Percentiles rank a stretch among this genome's conserved stretches.
phyloP scores from a whole-genome alignment of 2,888 invertebrate species.

The Sinhomidia bicolor region DNA sequence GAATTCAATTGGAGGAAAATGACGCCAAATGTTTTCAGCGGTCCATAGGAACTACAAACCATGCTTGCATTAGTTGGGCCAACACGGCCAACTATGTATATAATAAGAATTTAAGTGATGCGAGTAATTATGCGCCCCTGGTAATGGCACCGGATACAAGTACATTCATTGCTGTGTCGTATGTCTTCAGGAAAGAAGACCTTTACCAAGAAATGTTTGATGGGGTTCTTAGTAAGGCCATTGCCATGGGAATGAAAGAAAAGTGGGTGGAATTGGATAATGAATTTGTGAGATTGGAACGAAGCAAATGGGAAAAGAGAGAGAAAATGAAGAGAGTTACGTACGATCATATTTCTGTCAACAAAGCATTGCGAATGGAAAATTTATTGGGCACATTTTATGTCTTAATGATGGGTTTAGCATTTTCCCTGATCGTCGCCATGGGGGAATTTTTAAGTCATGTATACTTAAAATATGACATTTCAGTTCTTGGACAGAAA shows the following conservation, averaged over 20 bases:
- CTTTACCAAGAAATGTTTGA: slow-evolving; percentile 59
- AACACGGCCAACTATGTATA: slow-evolving; percentile 45
- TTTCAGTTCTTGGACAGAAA: too few species aligned
- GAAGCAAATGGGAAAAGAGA: slow-evolving; percentile 62
- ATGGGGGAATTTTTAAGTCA: neutral
- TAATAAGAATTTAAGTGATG: slow-evolving; percentile 67
- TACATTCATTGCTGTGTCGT: slow-evolving; percentile 38
- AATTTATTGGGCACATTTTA: slow-evolving; percentile 62
- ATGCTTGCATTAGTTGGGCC: slow-evolving; percentile 69
- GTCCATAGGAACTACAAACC: neutral
- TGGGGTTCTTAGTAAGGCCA: neutral
- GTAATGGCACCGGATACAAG: slow-evolving; percentile 2
- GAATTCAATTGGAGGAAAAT: slow-evolving; percentile 62
- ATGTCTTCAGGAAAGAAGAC: slow-evolving; percentile 42
- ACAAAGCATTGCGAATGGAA: neutral
- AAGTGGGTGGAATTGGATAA: slow-evolving; percentile 62
- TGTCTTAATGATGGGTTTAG: neutral
- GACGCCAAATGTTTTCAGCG: slow-evolving; percentile 67
- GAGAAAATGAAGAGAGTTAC: slow-evolving; percentile 13
- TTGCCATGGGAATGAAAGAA: slow-evolving; percentile 44
- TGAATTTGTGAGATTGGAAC: slow-evolving; percentile 32
- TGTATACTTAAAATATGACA: too few species aligned
- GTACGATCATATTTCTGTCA: neutral
- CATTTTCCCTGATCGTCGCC: neutral
- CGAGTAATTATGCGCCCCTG: slow-evolving; percentile 36